Base-by-base conservation (phyloP, 2,888 invertebrate species). In the Netelia virgata region DNA sequence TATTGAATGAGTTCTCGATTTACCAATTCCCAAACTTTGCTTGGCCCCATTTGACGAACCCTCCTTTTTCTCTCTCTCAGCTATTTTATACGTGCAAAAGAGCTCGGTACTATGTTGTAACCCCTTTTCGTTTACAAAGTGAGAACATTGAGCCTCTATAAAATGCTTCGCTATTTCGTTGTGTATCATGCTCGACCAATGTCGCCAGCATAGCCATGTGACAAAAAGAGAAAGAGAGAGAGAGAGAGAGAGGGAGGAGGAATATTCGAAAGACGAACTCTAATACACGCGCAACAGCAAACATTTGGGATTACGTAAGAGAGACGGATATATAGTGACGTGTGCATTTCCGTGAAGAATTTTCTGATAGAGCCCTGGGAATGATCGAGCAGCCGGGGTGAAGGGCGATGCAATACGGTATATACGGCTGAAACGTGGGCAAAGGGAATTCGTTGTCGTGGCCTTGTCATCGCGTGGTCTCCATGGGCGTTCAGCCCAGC, bases 1-100 rank as follows among this genome's bases (percentile, higher is more conserved):
- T 82, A 82, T 84, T 84, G 74, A 75, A 82, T 70, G 75, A 66
- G 68, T 63, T 76, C 80, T 78, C 82, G 74, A 70, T 78, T 84
- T 74, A 78, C 82, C 77, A 74, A 82, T 82, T 82, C 73, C 59
- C 63, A 64, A 82, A 84, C 74, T 81, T 84, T 75, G 74, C 69
- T 70, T 74, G 59, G 23, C 69, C 47, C n/a, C 43, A 57, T 59
- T 57, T 8, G 57, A 20, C 57, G 20, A 57, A 16, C 18, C 28
- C 36, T 14, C 10, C 55, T 2, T 14, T 57, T 0, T 16, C 20
- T 9, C 57, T 57, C 47, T 57, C 57, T 57, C 18, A 55, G 9
- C 55, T 14, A 16, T 55, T 14, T 16, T 18, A 55, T 18, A 55
- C 16, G n/a, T 55, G 18, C 55, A 16, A 47, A 47, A 47, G 11